Conservation (phyloP, 2,888 invertebrate genomes). For the Arctia plantaginis region DNA sequence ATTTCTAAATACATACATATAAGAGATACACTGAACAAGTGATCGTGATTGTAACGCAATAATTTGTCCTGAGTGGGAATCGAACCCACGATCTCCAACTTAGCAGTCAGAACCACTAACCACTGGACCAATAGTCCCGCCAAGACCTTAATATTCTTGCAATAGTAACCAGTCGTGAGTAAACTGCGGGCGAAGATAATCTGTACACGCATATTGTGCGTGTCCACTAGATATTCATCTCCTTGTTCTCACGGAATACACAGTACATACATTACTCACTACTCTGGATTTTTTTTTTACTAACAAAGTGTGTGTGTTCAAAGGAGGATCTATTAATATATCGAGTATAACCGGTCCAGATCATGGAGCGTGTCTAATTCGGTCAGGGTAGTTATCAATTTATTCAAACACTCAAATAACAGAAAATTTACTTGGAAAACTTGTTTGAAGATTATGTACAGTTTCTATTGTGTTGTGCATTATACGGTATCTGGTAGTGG, state of each 20-base stretch:
- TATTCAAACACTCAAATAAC: background rate
- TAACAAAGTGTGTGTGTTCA: background rate
- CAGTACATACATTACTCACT: conserved; percentile 17
- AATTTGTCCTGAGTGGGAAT: background rate
- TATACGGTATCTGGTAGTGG: background rate
- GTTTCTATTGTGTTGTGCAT: background rate
- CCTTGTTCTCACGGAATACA: conserved; percentile 31
- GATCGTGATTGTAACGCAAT: background rate
- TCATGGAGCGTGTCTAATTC: background rate
- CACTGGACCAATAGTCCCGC: too few species aligned
- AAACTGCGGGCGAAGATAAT: conserved; percentile 23
- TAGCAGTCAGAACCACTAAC: too few species aligned
- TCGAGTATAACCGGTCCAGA: background rate
- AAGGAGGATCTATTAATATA: background rate
- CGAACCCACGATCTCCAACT: too few species aligned
- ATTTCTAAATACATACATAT: background rate
- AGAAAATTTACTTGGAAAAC: background rate
- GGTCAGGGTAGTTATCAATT: background rate
- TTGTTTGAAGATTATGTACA: background rate
- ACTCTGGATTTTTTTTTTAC: background rate
- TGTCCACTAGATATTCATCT: conserved; percentile 44
- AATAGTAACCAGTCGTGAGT: background rate
- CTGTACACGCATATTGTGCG: conserved; percentile 25
- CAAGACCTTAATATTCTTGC: background rate
- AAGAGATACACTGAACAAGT: background rate